A percentile compares a stretch with the other conserved stretches of the same genome.
phyloP scores from a whole-genome alignment of 2,797 vertebrate genomes.

The Euthynnus affinis region DNA sequence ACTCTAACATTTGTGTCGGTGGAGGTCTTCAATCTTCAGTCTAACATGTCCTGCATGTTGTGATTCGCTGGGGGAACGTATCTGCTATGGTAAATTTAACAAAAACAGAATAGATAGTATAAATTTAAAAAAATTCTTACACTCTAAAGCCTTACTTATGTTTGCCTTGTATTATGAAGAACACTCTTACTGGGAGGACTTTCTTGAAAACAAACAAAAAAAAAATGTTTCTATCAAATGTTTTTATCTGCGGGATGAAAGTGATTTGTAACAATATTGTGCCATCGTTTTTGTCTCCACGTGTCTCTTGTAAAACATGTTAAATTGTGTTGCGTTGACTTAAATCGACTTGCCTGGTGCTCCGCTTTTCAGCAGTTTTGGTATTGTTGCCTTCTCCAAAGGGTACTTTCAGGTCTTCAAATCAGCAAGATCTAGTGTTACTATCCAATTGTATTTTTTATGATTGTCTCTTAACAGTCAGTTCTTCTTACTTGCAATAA shows the following conservation, averaged over 20 bases:
- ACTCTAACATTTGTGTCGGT: conserved; percentile 28
- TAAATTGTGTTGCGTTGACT: conserved; percentile 63
- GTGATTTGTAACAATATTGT: conserved; percentile 71
- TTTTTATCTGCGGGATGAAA: conserved; percentile 60
- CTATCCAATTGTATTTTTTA: conserved; percentile 49
- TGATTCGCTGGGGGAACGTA: conserved; percentile 43
- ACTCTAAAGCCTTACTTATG: conserved; percentile 79
- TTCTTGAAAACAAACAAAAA: conserved; percentile 27
- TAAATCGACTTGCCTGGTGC: conserved; percentile 71
- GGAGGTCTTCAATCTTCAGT: conserved; percentile 33
- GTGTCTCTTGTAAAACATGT: conserved; percentile 56
- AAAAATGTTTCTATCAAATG: conserved; percentile 47
- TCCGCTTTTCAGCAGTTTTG: conserved; percentile 60
- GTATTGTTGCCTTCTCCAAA: conserved; percentile 64
- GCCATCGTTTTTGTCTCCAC: conserved; percentile 69
- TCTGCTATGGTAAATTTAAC: conserved; percentile 37
- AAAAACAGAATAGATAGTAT: conserved; percentile 43
- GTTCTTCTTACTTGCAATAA: conserved; percentile 74
- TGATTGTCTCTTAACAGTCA: conserved; percentile 53
- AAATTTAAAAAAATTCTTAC: conserved; percentile 47
- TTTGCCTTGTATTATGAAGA: conserved; percentile 73
- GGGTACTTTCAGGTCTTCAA: conserved; percentile 68
- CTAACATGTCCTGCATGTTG: conserved; percentile 43
- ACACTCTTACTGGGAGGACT: conserved; percentile 50
- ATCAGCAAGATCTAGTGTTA: conserved; percentile 58